Base-by-base conservation (phyloP, 2,888 invertebrate genomes). In the Ectemnius lituratus region DNA sequence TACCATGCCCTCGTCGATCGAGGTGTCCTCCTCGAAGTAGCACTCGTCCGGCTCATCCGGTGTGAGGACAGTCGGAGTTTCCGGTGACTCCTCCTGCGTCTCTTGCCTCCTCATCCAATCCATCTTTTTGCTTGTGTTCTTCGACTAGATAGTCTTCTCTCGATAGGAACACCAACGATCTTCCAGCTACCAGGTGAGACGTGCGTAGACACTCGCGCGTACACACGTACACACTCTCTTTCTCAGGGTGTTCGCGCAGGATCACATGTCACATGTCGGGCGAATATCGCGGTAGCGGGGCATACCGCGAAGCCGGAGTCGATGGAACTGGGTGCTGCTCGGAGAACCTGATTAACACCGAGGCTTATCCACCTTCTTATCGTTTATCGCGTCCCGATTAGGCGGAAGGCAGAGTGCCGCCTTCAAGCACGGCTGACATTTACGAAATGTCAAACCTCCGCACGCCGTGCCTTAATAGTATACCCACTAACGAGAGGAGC, bases 1-100 rank as follows among this genome's bases (percentile, higher is more conserved):
- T 90, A 90, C 90, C 90, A 89, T 89, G 80, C 87, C 90, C 76
- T 90, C 90, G 82, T 90, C 89, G 79, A 89, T 80, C 78, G 88
- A 89, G 52, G 77, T 76, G 77, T 89, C 89, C 75, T 89, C 90
- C 69, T 89, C 89, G 81, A 85, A 90, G 81, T 86, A 89, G 77
- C 86, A 89, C 74, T 89, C 89, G 77, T 88, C 89, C 60, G 75
- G 79, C 69, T 88, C 88, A 78, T 88, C 89, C 85, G 88, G 86
- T 78, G 85, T 84, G 70, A 85, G 76, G 69, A 78, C 80, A 61
- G 80, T 77, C 67, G 85, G 79, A 75, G 80, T 75, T 83, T 86
- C 86, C 84, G 84, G 82, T 73, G 84, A 78, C 77, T 77, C 82
- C 83, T 86, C 85, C 78, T 86, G 85, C 70, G 78, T 78, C 68